Percentiles rank a stretch among this genome's conserved stretches.
Conservation (phyloP, 2,113 vertebrate species). For the Platysternon megacephalum region DNA sequence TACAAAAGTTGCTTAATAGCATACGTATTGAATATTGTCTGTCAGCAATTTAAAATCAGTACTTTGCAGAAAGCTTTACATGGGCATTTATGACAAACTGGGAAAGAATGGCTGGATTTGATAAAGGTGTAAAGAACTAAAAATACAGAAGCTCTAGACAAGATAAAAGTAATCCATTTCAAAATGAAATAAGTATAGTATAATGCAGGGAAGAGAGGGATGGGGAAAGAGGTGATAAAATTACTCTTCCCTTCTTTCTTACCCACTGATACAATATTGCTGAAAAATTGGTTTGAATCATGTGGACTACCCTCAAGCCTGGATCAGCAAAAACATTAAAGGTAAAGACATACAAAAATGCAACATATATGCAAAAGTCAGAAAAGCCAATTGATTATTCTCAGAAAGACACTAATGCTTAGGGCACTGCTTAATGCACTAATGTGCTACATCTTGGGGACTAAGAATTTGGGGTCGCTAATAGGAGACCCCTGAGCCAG, state of each 20-base stretch:
- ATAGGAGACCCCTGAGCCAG: neutral
- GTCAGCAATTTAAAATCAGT: slow-evolving; percentile 47
- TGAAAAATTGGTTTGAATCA: accelerated
- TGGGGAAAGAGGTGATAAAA: neutral
- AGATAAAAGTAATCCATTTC: slow-evolving; percentile 35
- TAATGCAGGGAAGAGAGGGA: neutral
- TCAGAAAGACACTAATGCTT: neutral
- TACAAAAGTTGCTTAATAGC: slow-evolving; percentile 2
- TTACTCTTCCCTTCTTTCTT: neutral
- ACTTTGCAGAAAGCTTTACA: slow-evolving; percentile 46
- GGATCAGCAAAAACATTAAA: neutral
- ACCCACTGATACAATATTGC: accelerated
- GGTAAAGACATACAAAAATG: neutral
- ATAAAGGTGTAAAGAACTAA: neutral
- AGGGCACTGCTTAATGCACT: neutral
- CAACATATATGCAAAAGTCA: neutral
- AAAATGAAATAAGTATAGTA: neutral
- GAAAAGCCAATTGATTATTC: neutral
- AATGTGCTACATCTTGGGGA: neutral
- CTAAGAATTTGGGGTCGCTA: neutral
- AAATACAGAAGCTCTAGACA: slow-evolving; percentile 5
- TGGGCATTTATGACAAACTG: slow-evolving; percentile 53
- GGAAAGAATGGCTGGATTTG: slow-evolving; percentile 44
- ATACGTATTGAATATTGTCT: slow-evolving; percentile 20
- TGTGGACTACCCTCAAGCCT: neutral